Evolutionary conservation across 2,797 vertebrate species (phyloP).

Genomic region (Lepus townsendii): DNA sequence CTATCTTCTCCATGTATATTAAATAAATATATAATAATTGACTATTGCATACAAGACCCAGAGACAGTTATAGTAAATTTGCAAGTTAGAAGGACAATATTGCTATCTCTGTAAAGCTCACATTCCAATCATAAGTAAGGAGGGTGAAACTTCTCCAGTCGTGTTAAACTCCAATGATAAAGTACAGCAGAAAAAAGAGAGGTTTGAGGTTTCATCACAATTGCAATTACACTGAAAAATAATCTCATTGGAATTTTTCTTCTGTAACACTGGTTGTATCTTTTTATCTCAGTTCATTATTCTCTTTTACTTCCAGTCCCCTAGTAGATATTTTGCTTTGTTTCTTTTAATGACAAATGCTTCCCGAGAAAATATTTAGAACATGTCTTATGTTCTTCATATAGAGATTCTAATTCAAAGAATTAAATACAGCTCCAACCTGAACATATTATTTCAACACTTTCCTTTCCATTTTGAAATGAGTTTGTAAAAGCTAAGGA

Average conservation of each 20-base stretch:
- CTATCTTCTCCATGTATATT: background rate
- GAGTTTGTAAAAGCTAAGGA: background rate
- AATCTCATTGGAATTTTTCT: background rate
- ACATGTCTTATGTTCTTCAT: background rate
- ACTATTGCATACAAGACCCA: background rate
- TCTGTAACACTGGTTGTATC: background rate
- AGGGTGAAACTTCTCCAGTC: background rate
- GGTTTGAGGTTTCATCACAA: background rate
- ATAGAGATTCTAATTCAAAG: background rate
- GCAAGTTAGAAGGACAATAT: background rate
- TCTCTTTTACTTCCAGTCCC: background rate
- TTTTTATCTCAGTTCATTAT: background rate
- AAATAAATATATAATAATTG: background rate
- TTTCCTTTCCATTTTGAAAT: conserved; percentile 21
- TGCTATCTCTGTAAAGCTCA: background rate
- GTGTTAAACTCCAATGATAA: background rate
- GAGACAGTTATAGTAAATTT: background rate
- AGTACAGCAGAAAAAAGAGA: background rate
- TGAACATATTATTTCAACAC: background rate
- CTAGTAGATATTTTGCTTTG: background rate
- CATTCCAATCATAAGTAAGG: background rate
- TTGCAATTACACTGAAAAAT: background rate
- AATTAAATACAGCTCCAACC: background rate
- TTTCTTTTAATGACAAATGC: background rate
- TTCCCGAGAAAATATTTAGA: background rate